A percentile compares a stretch with the other conserved stretches of the same genome.
Conservation (phyloP, 1,140 invertebrate species). For the Carposina sasakii region DNA sequence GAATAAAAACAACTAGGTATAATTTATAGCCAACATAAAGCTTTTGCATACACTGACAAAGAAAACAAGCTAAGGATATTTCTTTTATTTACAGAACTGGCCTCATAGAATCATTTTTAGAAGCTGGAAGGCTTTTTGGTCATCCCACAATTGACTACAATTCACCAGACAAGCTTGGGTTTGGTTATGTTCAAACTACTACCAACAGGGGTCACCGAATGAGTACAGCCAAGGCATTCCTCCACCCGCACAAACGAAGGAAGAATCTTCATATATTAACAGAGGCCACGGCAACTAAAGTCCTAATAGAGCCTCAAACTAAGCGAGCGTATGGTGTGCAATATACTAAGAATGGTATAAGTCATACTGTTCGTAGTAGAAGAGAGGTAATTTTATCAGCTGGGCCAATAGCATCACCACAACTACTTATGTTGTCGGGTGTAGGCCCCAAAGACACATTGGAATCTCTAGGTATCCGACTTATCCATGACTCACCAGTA, state of each 20-base stretch:
- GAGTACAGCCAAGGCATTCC: constrained; percentile 74
- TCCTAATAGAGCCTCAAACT: constrained; percentile 75
- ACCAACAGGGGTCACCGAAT: constrained; percentile 72
- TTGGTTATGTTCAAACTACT: constrained; percentile 80
- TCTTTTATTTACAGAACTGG: constrained; percentile 71
- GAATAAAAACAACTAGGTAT: too few relatives aligned
- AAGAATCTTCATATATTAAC: constrained; percentile 79
- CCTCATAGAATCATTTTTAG: constrained; percentile 76
- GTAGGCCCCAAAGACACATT: constrained; percentile 82
- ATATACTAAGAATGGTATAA: constrained; percentile 70
- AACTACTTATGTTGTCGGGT: constrained; percentile 87
- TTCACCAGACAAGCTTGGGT: constrained; percentile 76
- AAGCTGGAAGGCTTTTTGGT: constrained; percentile 75
- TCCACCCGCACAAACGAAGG: constrained; percentile 74
- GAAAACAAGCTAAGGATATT: constrained; percentile 12
- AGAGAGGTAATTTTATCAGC: constrained; percentile 82
- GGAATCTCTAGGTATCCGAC: constrained; percentile 77
- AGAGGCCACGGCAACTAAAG: constrained; percentile 74
- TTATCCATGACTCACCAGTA: constrained; percentile 78
- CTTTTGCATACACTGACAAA: background rate
- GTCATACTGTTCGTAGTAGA: constrained; percentile 69
- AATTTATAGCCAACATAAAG: background rate
- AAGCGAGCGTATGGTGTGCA: constrained; percentile 79
- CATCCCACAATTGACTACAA: constrained; percentile 78
- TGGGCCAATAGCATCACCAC: constrained; percentile 85